A percentile compares a stretch with the other conserved stretches of the same genome.
These are phyloP conservation scores for Heliornis fulica DNA, from an alignment of 2,113 vertebrate genomes.

Conservation along the genomic window DNA sequence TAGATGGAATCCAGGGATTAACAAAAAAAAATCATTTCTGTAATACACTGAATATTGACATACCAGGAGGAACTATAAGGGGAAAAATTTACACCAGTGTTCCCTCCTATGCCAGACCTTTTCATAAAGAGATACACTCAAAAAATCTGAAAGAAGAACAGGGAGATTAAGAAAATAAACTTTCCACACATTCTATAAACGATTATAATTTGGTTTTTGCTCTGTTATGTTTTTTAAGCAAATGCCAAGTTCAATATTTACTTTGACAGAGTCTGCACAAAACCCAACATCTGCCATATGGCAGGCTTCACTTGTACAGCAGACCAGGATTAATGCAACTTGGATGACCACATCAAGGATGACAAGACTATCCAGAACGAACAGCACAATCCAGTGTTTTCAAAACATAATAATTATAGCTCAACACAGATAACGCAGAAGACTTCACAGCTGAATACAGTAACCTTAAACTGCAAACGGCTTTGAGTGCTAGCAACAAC, in stretches of 20 bases:
- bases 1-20: neutral
- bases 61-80: neutral
- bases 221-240: constrained; percentile 13
- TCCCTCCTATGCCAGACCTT: neutral
- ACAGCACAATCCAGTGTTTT: neutral
- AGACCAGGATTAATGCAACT: constrained; percentile 3
- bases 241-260: constrained; percentile 42
- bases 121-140: neutral
- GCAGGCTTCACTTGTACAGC: neutral
- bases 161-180: constrained; percentile 10
- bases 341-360: neutral
- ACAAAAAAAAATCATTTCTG: neutral
- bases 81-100: neutral
- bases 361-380: neutral
- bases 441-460: neutral
- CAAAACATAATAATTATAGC: neutral
- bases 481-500: neutral
- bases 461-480: neutral
- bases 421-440: neutral
- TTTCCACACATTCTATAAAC: constrained; percentile 18
- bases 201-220: neutral
- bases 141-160: neutral
- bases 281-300: neutral
- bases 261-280: neutral
- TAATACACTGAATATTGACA: neutral